Percentiles rank a stretch among this genome's conserved stretches.
Evolutionary conservation across 2,113 vertebrate genomes (phyloP).

Genomic region (Cettia cetti): DNA sequence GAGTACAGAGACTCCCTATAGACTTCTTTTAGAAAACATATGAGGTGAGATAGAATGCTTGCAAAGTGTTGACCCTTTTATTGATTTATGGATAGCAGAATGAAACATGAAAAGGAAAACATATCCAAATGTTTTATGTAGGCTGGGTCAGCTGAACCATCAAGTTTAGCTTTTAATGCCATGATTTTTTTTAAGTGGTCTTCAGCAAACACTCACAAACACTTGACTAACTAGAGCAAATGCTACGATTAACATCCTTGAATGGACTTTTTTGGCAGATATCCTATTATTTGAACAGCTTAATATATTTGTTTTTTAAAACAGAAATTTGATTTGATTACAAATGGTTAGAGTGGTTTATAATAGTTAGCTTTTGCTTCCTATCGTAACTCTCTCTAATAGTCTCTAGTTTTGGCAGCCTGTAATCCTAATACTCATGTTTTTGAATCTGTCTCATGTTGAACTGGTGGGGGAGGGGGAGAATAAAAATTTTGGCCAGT

Average conservation of each 20-base stretch:
- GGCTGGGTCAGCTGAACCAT: background rate
- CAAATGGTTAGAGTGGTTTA: background rate
- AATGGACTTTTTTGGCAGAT: background rate
- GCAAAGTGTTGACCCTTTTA: background rate
- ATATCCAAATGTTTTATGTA: background rate
- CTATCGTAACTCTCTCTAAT: background rate
- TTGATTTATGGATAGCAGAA: background rate
- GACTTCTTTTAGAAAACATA: background rate
- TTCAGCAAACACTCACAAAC: background rate
- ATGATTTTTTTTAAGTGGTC: background rate
- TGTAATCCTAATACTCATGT: background rate
- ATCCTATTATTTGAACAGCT: background rate
- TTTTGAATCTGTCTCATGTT: background rate
- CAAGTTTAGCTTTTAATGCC: background rate
- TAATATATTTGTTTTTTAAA: background rate
- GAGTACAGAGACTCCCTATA: background rate
- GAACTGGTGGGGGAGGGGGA: background rate
- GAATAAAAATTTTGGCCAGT: background rate
- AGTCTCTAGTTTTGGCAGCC: background rate
- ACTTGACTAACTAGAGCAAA: background rate
- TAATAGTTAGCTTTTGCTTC: constrained; percentile 9
- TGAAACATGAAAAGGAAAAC: background rate
- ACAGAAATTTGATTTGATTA: background rate
- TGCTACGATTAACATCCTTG: background rate
- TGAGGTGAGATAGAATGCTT: background rate